A percentile compares a stretch with the other conserved stretches of the same genome.
phyloP scores from a whole-genome alignment of 2,797 vertebrate genomes.

The Paedocypris micromegethes region DNA sequence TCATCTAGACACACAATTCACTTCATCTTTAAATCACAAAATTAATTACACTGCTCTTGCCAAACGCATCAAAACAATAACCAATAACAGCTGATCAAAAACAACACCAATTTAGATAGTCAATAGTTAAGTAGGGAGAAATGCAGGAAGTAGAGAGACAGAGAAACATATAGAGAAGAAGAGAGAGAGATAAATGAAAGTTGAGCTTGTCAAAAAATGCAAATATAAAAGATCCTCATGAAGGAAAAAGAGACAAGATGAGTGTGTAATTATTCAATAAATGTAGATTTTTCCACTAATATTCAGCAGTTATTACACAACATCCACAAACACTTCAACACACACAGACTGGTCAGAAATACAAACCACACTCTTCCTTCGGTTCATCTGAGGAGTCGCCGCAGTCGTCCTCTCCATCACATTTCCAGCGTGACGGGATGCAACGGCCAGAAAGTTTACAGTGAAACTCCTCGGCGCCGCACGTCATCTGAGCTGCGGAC shows the following conservation, averaged over 20 bases:
- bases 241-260: too few relatives aligned
- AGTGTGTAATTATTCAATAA: too few relatives aligned
- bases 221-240: too few relatives aligned
- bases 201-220: too few relatives aligned
- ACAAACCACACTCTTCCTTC: constrained; percentile 82
- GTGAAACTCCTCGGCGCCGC: constrained; percentile 91
- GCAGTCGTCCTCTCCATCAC: constrained; percentile 92
- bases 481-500: constrained; percentile 89
- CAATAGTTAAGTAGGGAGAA: too few relatives aligned
- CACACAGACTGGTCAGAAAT: neutral
- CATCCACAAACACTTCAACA: neutral
- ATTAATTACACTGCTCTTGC: neutral
- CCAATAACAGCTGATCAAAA: too few relatives aligned
- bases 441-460: constrained; percentile 95
- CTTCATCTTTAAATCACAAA: neutral
- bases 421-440: constrained; percentile 94
- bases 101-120: too few relatives aligned
- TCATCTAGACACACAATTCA: constrained; percentile 68
- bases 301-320: too few relatives aligned
- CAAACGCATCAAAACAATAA: neutral
- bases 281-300: too few relatives aligned
- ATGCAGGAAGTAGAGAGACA: too few relatives aligned
- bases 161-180: too few relatives aligned
- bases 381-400: constrained; percentile 91
- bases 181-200: too few relatives aligned